Percentiles rank a stretch among this genome's conserved stretches.
Conservation (phyloP, 2,888 invertebrate genomes). For the Brachynemurus nebulosus region DNA sequence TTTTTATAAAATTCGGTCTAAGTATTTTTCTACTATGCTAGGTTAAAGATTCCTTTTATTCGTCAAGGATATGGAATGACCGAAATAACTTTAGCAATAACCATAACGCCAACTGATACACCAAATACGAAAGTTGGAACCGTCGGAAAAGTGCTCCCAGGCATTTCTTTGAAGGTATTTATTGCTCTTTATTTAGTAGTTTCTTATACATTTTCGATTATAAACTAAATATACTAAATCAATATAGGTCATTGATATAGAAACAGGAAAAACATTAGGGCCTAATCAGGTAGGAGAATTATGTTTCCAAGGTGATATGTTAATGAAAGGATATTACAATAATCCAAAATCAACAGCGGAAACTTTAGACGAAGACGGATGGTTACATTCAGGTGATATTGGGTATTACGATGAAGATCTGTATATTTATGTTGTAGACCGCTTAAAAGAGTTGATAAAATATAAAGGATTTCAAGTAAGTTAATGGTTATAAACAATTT, state of each 20-base stretch:
- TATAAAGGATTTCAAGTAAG: conserved; percentile 71
- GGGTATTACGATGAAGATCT: conserved; percentile 68
- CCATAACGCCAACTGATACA: conserved; percentile 28
- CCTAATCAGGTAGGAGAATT: conserved; percentile 64
- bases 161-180: conserved; percentile 42
- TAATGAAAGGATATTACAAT: conserved; percentile 63
- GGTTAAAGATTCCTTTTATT: conserved; percentile 37
- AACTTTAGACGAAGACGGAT: conserved; percentile 58
- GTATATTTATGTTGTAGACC: conserved; percentile 68
- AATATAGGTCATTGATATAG: conserved; percentile 37
- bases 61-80: conserved; percentile 71
- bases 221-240: neutral
- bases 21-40: no score
- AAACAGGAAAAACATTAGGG: conserved; percentile 46
- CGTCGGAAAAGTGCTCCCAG: conserved; percentile 50
- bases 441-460: conserved; percentile 82
- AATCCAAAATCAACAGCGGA: conserved; percentile 49
- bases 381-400: conserved; percentile 66
- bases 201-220: neutral
- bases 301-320: conserved; percentile 61
- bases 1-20: no score
- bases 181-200: neutral
- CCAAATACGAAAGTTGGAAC: conserved; percentile 47
- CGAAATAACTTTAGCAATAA: conserved; percentile 51
- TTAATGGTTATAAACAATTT: no score